phyloP scores from a whole-genome alignment of 1,140 invertebrate genomes.

The Atta colombica region DNA sequence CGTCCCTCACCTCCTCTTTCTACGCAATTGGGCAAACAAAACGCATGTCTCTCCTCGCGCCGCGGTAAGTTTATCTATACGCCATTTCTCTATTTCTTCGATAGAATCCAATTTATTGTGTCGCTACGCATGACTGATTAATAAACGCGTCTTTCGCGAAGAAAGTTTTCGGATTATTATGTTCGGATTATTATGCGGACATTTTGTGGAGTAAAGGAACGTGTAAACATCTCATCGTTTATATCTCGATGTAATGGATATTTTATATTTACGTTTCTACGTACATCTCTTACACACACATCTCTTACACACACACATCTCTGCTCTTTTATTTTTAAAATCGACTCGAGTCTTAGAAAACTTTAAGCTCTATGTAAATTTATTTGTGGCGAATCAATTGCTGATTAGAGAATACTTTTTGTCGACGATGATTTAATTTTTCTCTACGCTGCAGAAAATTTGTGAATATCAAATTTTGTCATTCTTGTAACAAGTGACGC shows the following conservation, averaged over 20 bases:
- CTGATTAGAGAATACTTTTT: neutral
- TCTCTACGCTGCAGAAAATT: neutral
- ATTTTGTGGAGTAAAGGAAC: neutral
- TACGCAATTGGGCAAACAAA: conserved; percentile 42
- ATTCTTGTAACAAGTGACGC: neutral
- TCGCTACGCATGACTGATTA: neutral
- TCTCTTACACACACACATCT: neutral
- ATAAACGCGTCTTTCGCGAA: neutral
- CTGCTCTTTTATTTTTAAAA: neutral
- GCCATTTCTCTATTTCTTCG: neutral
- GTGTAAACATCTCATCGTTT: neutral
- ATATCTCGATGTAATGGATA: neutral
- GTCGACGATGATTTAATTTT: neutral
- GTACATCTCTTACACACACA: neutral
- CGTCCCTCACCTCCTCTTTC: neutral
- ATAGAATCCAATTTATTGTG: neutral
- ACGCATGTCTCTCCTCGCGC: neutral
- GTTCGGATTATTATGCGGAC: too few species aligned
- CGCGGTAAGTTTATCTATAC: conserved; percentile 21
- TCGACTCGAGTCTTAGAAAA: neutral
- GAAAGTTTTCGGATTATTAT: neutral
- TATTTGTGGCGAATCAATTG: neutral
- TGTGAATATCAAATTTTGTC: conserved; percentile 2
- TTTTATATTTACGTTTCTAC: neutral
- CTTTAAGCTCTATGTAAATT: neutral